Percentiles rank a stretch among this genome's conserved stretches.
phyloP scores from a whole-genome alignment of 92 coral and sea anemone species.

The Paramuricea clavata region DNA sequence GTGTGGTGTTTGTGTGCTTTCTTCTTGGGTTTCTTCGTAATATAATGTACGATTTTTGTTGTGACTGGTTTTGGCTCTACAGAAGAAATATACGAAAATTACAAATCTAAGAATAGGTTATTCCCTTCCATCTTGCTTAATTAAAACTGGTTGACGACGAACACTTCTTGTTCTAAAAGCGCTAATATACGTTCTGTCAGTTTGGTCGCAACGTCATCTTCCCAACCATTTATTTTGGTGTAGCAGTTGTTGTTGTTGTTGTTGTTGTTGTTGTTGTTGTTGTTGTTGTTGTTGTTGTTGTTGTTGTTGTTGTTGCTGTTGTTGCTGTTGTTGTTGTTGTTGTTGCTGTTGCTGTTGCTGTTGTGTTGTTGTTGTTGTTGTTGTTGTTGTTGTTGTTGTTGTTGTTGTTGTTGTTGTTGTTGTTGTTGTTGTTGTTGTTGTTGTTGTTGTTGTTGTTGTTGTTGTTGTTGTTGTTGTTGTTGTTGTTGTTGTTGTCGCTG shows the following conservation, averaged over 20 bases:
- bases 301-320: constrained; percentile 54
- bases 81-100: background rate
- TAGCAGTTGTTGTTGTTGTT: background rate
- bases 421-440: constrained; percentile 44
- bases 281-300: constrained; percentile 47
- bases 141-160: constrained; percentile 5
- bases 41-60: background rate
- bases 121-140: background rate
- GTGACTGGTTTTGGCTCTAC: constrained; percentile 61
- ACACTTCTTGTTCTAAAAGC: background rate
- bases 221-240: too few relatives aligned
- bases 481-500: constrained; percentile 13
- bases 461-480: constrained; percentile 25
- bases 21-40: background rate
- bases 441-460: constrained; percentile 10
- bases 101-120: background rate
- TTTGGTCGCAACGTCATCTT: too few relatives aligned
- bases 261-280: constrained; percentile 12
- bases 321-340: constrained; percentile 35
- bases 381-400: background rate
- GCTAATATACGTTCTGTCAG: too few relatives aligned
- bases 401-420: constrained; percentile 46
- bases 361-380: constrained; percentile 7
- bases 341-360: constrained; percentile 10
- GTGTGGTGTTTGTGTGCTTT: background rate